Base-by-base conservation (phyloP, 2,797 vertebrate genomes). In the Coranthus polyacanthus region DNA sequence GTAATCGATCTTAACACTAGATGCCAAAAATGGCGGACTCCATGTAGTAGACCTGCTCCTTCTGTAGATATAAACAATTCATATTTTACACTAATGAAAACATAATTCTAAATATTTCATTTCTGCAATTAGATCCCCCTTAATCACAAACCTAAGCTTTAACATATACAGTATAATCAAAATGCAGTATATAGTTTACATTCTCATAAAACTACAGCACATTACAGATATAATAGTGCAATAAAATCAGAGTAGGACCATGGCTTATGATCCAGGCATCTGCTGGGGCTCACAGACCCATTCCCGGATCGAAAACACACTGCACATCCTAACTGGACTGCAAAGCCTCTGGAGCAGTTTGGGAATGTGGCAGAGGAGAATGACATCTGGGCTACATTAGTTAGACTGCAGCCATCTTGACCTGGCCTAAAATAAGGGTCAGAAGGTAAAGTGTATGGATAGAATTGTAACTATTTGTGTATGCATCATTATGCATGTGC, bases 401-500 rank as follows among this genome's bases (percentile, higher is more conserved):
- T 70, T 39, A 16, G 21, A n/a, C 32, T 26, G n/a, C 42, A 49
- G 42, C 54, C 24, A 47, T 43, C 43, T 54, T 39, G 63, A 41
- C 26, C 7, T 0, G 20, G 21, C 54, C 21, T 21, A n/a, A 16
- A 16, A 11, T 32, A 20, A 21, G 16, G 34, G 18, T 39, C 39
- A 64, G 29, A 26, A 56, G 17, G 47, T 32, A 32, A 9, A 1
- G 1, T 22, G 11, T 13, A 13, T 24, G 8, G 12, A 56, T 36
- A 18, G 24, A 62, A 44, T 55, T 20, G 21, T 15, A 67, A 52
- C 18, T 51, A 15, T 39, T 12, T 46, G 57, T 56, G 39, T 12
- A 61, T 51, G 13, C 72, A 53, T 59, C 46, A 45, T 60, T 57
- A 69, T 29, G 18, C 29, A 56, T 61, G 59, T 58, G 20, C 17